Evolutionary conservation across 2,113 vertebrate species (phyloP).

Genomic region (Ochotona curzoniae): DNA sequence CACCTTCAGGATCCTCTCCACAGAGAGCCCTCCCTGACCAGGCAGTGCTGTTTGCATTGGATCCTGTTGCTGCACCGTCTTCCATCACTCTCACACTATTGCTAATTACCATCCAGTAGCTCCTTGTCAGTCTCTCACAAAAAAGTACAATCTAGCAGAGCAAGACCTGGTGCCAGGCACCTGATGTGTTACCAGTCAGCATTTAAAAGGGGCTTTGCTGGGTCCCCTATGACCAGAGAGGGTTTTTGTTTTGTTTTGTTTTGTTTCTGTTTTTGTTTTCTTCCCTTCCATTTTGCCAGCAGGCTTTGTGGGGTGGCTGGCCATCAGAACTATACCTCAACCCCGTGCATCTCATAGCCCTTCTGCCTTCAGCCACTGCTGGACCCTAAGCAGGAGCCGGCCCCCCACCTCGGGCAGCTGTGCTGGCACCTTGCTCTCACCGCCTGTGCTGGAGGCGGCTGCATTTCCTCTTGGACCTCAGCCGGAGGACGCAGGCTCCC

Average conservation of each 20-base stretch:
- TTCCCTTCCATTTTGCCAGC: neutral
- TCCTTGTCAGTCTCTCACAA: neutral
- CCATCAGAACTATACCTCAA: neutral
- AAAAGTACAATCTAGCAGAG: neutral
- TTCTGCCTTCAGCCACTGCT: neutral
- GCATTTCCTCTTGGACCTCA: conserved; percentile 78
- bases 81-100: neutral
- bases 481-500: conserved; percentile 35
- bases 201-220: neutral
- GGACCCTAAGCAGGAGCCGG: accelerated
- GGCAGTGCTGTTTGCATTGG: too few relatives aligned
- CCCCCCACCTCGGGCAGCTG: conserved; percentile 45
- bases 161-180: neutral
- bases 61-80: neutral
- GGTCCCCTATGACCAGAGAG: neutral
- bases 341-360: neutral
- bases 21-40: neutral
- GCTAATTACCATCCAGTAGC: neutral
- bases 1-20: neutral
- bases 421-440: neutral
- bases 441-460: neutral
- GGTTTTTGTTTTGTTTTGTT: too few relatives aligned
- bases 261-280: neutral
- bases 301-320: neutral
- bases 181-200: neutral